Base-by-base conservation (phyloP, 1,140 invertebrate genomes). In the Polypedilum vanderplanki region DNA sequence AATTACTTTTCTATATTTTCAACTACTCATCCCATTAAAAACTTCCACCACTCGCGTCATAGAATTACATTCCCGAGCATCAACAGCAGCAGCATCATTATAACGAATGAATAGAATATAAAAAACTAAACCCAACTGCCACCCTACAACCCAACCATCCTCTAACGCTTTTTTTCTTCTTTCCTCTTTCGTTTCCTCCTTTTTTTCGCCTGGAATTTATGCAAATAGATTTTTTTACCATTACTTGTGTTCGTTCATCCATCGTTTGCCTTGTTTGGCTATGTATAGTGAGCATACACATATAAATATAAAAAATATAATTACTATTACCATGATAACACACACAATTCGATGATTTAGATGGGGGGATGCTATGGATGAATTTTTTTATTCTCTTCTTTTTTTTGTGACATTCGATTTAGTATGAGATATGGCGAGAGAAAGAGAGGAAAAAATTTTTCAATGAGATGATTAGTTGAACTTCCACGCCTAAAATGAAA, bases 251-350 rank as follows among this genome's bases (percentile, higher is more conserved):
- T 57, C 46, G 46, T 57, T 57, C 46, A 57, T 57, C 46, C 46
- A 4, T 57, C 46, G 46, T 12, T 57, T 57, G 46, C 24, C 46
- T 57, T 57, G 46, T 57, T 57, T 57, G 17, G 18, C 18, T 70
- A 70, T 70, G 65, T 70, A 70, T 18, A 70, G 20, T 57, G 5
- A 70, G 65, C 65, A 70, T 70, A 70, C 17, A 70, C 18, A 70
- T 22, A n/a, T 15, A 57, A n/a, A 70, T 70, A 70, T 18, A 70
- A 67, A 70, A 70, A 70, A 70, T 70, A 70, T 70, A 70, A 70
- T 70, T 70, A 70, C 65, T 70, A 70, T 70, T 70, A 70, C 65
- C 65, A 70, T 70, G 65, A 70, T 70, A 70, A 70, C 65, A 70
- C 65, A 70, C 24, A 33, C 65, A 70, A 70, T 70, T 70, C 65